A percentile compares a stretch with the other conserved stretches of the same genome.
Conservation (phyloP, 2,797 vertebrate species). For the Xiphorhynchus erythropygius region DNA sequence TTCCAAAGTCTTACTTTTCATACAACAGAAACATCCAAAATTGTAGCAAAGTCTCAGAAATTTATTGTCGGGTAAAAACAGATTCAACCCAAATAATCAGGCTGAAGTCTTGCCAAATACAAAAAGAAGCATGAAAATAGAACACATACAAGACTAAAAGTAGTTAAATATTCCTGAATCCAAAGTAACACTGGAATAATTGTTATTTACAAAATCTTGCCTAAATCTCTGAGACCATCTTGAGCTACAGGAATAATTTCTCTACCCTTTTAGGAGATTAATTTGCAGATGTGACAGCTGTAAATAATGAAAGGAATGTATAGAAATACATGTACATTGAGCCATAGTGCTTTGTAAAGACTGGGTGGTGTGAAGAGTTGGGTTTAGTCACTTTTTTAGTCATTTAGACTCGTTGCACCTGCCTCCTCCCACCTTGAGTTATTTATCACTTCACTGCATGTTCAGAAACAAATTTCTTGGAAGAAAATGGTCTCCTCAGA, state of each 20-base stretch:
- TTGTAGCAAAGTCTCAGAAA: slow-evolving; percentile 7
- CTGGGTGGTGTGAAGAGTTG: neutral
- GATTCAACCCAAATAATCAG: slow-evolving; percentile 11
- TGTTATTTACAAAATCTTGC: slow-evolving; percentile 39
- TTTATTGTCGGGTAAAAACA: slow-evolving; percentile 23
- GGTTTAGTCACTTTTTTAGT: neutral
- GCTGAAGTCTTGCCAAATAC: slow-evolving; percentile 52
- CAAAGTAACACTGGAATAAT: neutral
- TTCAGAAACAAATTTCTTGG: neutral
- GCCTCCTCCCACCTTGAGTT: neutral
- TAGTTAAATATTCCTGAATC: slow-evolving; percentile 46
- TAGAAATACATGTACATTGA: neutral
- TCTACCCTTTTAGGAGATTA: neutral
- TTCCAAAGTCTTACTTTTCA: neutral
- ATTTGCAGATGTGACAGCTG: neutral
- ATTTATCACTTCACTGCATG: neutral
- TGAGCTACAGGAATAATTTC: neutral
- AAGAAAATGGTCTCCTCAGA: neutral
- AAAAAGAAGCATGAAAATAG: slow-evolving; percentile 61
- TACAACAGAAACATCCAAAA: neutral
- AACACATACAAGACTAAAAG: slow-evolving; percentile 42
- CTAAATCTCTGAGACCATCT: neutral
- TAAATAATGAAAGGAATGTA: neutral
- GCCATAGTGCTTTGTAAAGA: neutral
- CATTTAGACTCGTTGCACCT: neutral